These are phyloP conservation scores for Bambusicola thoracicus DNA, from an alignment of 2,113 vertebrate genomes.

Conservation along the genomic window DNA sequence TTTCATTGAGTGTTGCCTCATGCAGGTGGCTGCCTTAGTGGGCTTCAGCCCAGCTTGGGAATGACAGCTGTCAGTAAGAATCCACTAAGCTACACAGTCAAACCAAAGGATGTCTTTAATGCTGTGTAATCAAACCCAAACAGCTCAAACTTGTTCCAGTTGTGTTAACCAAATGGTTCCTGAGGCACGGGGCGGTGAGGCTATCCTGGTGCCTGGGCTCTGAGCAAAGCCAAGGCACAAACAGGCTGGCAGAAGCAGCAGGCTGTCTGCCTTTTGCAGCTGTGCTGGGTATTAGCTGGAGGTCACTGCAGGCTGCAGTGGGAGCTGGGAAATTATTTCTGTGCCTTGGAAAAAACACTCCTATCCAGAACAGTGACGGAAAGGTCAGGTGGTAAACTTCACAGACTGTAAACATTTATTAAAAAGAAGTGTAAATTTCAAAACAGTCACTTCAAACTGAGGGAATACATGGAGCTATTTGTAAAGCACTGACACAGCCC, in stretches of 20 bases:
- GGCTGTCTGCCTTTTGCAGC: background rate
- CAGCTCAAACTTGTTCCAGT: background rate
- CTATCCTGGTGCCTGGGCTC: background rate
- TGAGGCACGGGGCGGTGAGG: background rate
- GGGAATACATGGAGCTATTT: background rate
- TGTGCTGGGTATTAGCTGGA: background rate
- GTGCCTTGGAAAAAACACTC: background rate
- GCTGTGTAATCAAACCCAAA: background rate
- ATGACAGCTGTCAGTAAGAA: constrained; percentile 43
- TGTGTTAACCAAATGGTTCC: background rate
- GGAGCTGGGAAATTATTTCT: background rate
- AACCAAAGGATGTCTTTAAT: background rate
- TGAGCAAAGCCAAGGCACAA: background rate
- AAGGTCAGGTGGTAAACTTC: background rate
- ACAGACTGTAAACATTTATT: background rate
- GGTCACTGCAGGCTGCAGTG: background rate
- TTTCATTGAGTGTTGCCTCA: constrained; percentile 72
- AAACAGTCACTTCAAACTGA: background rate
- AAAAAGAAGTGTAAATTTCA: background rate
- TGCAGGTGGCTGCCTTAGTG: constrained; percentile 57
- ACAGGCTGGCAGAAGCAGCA: background rate
- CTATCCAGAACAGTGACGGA: background rate
- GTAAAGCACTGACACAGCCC: background rate
- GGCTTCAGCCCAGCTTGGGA: constrained; percentile 16
- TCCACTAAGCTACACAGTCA: constrained; percentile 10